Conservation (phyloP, 2,113 vertebrate genomes). For the Megaceryle torquata region DNA sequence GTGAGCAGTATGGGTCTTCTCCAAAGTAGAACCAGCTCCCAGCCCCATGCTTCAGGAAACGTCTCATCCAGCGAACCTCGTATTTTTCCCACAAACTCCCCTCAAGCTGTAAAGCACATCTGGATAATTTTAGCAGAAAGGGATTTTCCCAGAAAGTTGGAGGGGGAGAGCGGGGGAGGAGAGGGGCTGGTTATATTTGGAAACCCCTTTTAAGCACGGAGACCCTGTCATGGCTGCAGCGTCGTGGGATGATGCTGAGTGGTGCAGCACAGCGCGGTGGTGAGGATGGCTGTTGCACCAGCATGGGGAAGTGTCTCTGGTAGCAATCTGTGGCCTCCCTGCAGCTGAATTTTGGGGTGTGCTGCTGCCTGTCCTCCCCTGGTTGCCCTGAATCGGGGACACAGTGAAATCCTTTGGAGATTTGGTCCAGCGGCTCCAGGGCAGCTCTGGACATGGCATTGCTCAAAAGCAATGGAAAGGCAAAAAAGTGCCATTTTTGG, state of each 20-base stretch:
- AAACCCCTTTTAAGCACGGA: slow-evolving; percentile 15
- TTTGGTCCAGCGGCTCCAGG: not conserved
- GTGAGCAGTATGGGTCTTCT: not conserved
- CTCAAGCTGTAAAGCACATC: slow-evolving; percentile 59
- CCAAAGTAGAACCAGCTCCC: slow-evolving; percentile 45
- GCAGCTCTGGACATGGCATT: not conserved
- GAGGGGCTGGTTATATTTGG: slow-evolving; percentile 24
- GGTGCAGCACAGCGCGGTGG: not conserved
- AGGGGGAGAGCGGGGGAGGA: not conserved
- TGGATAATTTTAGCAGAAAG: slow-evolving; percentile 68
- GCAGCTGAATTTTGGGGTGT: not conserved
- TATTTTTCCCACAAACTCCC: slow-evolving; percentile 61
- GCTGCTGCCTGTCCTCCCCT: not conserved
- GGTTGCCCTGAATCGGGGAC: not conserved
- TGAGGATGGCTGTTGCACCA: not conserved
- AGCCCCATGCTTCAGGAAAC: slow-evolving; percentile 50
- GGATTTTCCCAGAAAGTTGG: slow-evolving; percentile 55
- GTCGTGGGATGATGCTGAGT: not conserved
- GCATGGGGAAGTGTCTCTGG: not conserved
- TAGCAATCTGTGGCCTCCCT: not conserved
- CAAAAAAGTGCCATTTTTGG: not conserved
- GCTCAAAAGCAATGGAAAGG: not conserved
- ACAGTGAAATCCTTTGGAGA: not conserved
- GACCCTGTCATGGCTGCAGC: not conserved
- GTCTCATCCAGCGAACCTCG: slow-evolving; percentile 51